Conservation (phyloP, 2,113 vertebrate genomes). For the Mohoua ochrocephala region DNA sequence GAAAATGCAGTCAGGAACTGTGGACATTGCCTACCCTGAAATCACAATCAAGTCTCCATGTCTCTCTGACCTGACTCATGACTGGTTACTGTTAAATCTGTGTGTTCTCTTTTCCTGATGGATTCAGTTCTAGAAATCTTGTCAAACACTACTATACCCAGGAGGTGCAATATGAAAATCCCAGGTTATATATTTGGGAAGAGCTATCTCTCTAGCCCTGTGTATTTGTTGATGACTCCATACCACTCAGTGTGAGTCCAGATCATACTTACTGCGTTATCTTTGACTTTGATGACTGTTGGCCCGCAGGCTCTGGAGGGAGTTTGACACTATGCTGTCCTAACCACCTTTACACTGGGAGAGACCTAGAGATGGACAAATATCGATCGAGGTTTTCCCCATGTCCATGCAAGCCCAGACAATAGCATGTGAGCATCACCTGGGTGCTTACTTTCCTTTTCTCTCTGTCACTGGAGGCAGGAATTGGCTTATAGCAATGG, state of each 20-base stretch:
- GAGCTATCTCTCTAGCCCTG: background rate
- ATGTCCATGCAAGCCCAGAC: accelerated
- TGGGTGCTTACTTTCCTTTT: background rate
- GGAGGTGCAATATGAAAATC: background rate
- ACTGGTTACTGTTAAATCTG: background rate
- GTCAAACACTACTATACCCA: background rate
- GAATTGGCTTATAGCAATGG: background rate
- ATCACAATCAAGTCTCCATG: background rate
- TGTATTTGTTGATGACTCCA: background rate
- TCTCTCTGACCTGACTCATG: background rate
- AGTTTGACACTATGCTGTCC: background rate
- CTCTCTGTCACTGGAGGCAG: background rate
- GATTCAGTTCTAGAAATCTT: background rate
- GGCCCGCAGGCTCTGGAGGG: background rate
- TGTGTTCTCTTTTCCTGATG: background rate
- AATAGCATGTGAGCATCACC: background rate
- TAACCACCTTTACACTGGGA: background rate
- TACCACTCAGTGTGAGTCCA: background rate
- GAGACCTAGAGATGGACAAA: background rate
- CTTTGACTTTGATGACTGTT: background rate
- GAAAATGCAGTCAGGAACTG: background rate
- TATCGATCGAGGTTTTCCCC: background rate
- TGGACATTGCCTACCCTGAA: background rate
- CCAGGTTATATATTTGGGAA: background rate
- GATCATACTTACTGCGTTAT: background rate